phyloP scores from a whole-genome alignment of 2,113 vertebrate genomes.

The Proteles cristata region DNA sequence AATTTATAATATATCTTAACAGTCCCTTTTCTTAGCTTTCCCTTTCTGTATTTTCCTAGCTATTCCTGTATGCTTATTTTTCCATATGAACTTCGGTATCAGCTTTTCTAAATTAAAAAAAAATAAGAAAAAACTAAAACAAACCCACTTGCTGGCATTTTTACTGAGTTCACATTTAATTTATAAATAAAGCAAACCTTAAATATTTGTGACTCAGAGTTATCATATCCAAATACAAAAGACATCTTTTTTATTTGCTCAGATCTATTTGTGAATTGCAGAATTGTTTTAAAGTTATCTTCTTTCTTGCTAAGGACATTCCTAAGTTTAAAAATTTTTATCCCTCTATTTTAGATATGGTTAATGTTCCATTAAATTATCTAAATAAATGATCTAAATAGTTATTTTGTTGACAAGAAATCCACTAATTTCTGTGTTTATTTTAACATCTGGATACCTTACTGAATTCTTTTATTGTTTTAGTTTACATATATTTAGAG shows the following conservation, averaged over 20 bases:
- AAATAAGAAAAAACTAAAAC: too few species aligned
- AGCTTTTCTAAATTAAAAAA: constrained; percentile 9
- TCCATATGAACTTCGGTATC: background rate
- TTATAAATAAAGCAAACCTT: background rate
- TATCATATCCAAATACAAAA: constrained; percentile 21
- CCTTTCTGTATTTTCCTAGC: constrained; percentile 8
- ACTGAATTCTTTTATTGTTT: background rate
- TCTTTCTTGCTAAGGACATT: constrained; percentile 3
- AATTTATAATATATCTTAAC: background rate
- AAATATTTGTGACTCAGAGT: constrained; percentile 15
- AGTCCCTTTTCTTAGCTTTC: background rate
- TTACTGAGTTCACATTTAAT: background rate
- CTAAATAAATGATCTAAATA: background rate
- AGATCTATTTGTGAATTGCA: background rate
- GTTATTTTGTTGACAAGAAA: background rate
- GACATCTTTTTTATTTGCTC: background rate
- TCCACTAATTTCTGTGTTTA: background rate
- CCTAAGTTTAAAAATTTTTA: background rate
- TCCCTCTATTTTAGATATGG: background rate
- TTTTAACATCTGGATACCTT: background rate
- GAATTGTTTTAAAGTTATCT: background rate
- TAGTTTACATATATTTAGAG: background rate
- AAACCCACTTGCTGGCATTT: background rate
- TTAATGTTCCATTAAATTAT: background rate
- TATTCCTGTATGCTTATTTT: constrained; percentile 20